Conservation (phyloP, 2,888 invertebrate genomes). For the Ormyrus rosae region DNA sequence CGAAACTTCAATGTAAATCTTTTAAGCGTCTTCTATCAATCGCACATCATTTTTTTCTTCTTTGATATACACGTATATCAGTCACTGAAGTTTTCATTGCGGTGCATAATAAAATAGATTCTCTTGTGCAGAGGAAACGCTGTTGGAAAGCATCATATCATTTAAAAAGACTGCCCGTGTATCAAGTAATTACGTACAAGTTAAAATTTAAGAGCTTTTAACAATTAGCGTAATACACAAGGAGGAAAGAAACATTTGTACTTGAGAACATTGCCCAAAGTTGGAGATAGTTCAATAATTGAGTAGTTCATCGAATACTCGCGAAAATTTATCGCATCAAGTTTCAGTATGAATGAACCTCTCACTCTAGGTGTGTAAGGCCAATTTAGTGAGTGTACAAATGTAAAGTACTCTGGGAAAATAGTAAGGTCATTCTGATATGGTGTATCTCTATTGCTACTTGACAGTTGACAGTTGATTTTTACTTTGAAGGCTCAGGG, state of each 20-base stretch:
- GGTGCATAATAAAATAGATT: conserved; percentile 47
- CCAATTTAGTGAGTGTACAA: conserved; percentile 64
- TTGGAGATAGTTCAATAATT: conserved; percentile 37
- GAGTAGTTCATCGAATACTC: conserved; percentile 34
- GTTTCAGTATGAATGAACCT: conserved; percentile 42
- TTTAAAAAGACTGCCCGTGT: conserved; percentile 48
- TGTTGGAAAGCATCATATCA: conserved; percentile 34
- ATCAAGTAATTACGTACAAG: conserved; percentile 60
- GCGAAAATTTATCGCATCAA: conserved; percentile 30
- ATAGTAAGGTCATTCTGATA: conserved; percentile 70
- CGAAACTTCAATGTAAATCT: conserved; percentile 41
- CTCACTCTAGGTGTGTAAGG: conserved; percentile 45
- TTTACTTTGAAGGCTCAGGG: conserved; percentile 42
- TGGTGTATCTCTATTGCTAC: conserved; percentile 68
- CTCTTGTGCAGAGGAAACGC: conserved; percentile 34
- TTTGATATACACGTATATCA: conserved; percentile 8
- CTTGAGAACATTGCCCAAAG: conserved; percentile 50
- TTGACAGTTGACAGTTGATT: conserved; percentile 52
- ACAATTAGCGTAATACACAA: conserved; percentile 60
- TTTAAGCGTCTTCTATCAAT: conserved; percentile 17
- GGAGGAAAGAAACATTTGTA: conserved; percentile 53
- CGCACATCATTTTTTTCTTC: not conserved
- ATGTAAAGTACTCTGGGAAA: conserved; percentile 64
- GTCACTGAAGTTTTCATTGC: conserved; percentile 24
- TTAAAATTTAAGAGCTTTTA: conserved; percentile 62